A percentile compares a stretch with the other conserved stretches of the same genome.
Conservation (phyloP, 1,140 invertebrate genomes). For the Drosophila kurseongensis region DNA sequence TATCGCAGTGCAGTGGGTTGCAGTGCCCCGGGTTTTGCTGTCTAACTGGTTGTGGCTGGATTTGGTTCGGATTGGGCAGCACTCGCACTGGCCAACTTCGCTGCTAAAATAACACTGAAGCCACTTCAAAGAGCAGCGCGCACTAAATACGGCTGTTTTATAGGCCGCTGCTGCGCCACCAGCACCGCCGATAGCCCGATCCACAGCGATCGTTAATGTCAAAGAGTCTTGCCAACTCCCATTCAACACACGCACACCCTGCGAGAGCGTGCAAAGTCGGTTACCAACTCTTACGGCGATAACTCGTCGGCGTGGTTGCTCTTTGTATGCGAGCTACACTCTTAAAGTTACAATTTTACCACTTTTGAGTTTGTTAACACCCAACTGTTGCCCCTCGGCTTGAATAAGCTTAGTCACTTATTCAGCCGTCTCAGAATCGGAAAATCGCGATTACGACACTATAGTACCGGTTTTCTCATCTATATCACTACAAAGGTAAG, state of each 20-base stretch:
- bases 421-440: too few species aligned
- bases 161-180: conserved; percentile 50
- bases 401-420: too few species aligned
- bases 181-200: conserved; percentile 32
- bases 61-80: conserved; percentile 9
- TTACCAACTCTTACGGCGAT: conserved; percentile 15
- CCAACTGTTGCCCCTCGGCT: too few species aligned
- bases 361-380: not conserved
- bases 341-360: not conserved
- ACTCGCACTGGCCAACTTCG: conserved; percentile 66
- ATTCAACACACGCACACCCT: not conserved
- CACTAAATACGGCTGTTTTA: conserved; percentile 79
- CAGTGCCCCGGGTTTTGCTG: conserved; percentile 28
- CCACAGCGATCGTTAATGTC: conserved; percentile 69
- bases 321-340: conserved; percentile 12
- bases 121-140: conserved; percentile 72
- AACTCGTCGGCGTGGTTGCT: conserved; percentile 10
- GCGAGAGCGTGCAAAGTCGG: conserved; percentile 13
- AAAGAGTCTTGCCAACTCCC: conserved; percentile 46
- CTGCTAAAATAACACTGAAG: conserved; percentile 74
- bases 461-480: too few species aligned
- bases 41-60: conserved; percentile 45
- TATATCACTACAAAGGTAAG: too few species aligned
- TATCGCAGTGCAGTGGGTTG: conserved; percentile 1
- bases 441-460: too few species aligned